phyloP scores from a whole-genome alignment of 1,140 invertebrate genomes.

The Pseudomyrmex flavicornis region DNA sequence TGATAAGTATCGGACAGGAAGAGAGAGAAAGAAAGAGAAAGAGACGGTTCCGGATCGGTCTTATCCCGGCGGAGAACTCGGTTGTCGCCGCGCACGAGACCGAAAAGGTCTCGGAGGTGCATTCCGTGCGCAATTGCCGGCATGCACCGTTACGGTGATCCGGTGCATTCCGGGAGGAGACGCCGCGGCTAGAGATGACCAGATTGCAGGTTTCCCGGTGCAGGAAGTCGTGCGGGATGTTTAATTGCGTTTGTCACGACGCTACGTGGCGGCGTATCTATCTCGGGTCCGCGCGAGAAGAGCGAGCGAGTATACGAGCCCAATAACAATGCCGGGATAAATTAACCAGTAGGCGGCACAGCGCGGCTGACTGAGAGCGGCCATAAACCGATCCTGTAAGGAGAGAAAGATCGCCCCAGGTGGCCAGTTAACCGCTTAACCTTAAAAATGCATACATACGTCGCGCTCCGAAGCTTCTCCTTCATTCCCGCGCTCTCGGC shows the following conservation, averaged over 20 bases:
- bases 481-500: conserved; percentile 26
- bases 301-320: not conserved
- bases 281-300: conserved; percentile 28
- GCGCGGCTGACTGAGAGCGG: conserved; percentile 64
- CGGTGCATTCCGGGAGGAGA: conserved; percentile 34
- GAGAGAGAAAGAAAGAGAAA: too few relatives aligned
- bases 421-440: conserved; percentile 73
- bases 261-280: conserved; percentile 45
- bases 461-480: not conserved
- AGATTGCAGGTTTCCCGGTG: conserved; percentile 50
- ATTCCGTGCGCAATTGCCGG: conserved; percentile 43
- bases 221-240: conserved; percentile 52
- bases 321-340: conserved; percentile 74
- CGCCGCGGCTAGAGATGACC: conserved; percentile 43
- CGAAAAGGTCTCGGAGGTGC: conserved; percentile 39
- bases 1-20: conserved; percentile 34
- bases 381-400: conserved; percentile 73
- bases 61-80: not conserved
- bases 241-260: conserved; percentile 67
- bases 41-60: not conserved
- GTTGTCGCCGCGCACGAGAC: conserved; percentile 14
- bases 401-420: conserved; percentile 63
- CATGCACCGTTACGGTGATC: conserved; percentile 37
- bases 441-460: conserved; percentile 69
- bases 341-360: conserved; percentile 70